Percentiles rank a stretch among this genome's conserved stretches.
These are phyloP conservation scores for Rhipidura dahli DNA, from an alignment of 2,113 vertebrate species.

Conservation along the genomic window DNA sequence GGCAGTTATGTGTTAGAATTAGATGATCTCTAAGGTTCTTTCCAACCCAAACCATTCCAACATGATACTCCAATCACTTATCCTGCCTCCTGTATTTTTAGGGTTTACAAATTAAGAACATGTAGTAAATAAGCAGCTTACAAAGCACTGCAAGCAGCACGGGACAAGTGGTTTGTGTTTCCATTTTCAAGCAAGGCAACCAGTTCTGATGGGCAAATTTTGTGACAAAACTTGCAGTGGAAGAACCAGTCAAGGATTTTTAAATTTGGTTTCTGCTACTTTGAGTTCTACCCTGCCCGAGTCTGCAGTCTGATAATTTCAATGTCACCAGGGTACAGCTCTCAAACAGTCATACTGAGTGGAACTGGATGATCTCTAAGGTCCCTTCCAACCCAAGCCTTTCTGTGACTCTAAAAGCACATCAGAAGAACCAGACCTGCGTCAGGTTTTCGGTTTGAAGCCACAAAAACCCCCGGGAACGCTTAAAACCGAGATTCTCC, in stretches of 20 bases:
- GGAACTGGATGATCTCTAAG: background rate
- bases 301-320: fast-evolving
- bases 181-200: background rate
- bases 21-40: background rate
- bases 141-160: fast-evolving
- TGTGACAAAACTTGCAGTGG: background rate
- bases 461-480: background rate
- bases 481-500: background rate
- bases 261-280: background rate
- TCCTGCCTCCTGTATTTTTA: background rate
- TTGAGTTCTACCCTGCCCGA: background rate
- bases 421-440: fast-evolving
- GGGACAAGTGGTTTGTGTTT: fast-evolving
- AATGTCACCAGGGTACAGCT: background rate
- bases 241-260: background rate
- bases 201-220: fast-evolving
- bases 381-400: background rate
- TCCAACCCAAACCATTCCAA: background rate
- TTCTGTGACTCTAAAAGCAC: background rate
- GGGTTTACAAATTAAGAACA: background rate
- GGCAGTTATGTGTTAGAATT: fast-evolving
- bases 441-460: background rate
- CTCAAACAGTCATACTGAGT: background rate
- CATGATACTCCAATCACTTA: fast-evolving
- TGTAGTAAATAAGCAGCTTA: background rate